Conservation (phyloP, 2,113 vertebrate species). For the Gorsachius goisagi region DNA sequence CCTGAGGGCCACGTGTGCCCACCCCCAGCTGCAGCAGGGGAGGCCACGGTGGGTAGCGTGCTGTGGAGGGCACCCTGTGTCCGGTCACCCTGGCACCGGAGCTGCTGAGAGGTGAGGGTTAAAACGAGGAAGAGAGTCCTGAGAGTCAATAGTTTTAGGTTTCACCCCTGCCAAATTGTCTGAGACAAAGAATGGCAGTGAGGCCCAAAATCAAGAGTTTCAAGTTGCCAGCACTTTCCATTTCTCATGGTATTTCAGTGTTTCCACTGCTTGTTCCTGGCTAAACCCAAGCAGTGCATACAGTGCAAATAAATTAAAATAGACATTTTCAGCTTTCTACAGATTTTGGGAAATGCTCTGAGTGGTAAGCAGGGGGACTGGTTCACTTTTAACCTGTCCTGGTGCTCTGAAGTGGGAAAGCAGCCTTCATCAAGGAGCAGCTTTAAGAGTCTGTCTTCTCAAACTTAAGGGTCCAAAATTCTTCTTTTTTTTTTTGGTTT, state of each 20-base stretch:
- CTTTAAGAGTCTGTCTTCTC: not conserved
- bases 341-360: not conserved
- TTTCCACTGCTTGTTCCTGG: conserved; percentile 13
- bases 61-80: rapidly evolving
- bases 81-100: rapidly evolving
- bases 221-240: not conserved
- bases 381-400: not conserved
- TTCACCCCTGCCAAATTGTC: conserved; percentile 12
- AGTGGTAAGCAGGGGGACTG: not conserved
- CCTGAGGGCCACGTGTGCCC: rapidly evolving
- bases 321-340: not conserved
- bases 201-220: not conserved
- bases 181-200: conserved; percentile 40
- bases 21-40: rapidly evolving
- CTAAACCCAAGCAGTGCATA: not conserved
- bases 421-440: not conserved
- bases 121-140: not conserved
- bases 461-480: conserved; percentile 1
- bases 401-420: not conserved
- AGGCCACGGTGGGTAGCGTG: not conserved
- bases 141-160: not conserved
- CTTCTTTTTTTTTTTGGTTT: not conserved
- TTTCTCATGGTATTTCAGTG: conserved; percentile 5
- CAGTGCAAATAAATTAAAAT: not conserved
- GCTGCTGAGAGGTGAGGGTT: not conserved